Percentiles rank a stretch among this genome's conserved stretches.
Evolutionary conservation across 2,113 vertebrate species (phyloP).

Genomic region (Myiopsitta monachus): DNA sequence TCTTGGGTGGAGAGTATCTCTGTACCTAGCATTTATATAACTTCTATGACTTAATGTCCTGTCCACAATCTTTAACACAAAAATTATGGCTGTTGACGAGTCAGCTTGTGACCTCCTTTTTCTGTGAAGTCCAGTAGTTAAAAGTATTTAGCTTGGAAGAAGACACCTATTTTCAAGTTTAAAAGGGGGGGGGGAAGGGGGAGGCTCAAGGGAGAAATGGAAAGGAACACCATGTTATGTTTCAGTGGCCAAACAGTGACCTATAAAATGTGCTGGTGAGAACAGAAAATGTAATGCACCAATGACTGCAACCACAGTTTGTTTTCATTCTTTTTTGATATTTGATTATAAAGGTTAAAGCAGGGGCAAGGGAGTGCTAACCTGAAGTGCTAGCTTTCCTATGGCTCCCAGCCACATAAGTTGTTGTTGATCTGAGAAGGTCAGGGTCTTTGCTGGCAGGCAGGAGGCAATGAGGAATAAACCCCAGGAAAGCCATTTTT

Average conservation of each 20-base stretch:
- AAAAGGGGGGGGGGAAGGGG: not conserved
- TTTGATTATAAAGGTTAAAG: conserved; percentile 45
- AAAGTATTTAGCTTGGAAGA: conserved; percentile 69
- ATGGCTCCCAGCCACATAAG: not conserved
- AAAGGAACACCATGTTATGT: conserved; percentile 40
- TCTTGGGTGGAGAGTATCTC: not conserved
- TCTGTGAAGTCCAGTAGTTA: conserved; percentile 47
- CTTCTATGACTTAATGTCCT: not conserved
- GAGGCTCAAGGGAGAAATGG: not conserved
- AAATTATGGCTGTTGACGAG: not conserved
- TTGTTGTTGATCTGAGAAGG: not conserved
- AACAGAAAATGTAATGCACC: conserved; percentile 48
- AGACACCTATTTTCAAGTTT: conserved; percentile 62
- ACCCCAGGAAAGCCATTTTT: not conserved
- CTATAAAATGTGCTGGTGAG: conserved; percentile 65
- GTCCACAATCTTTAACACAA: not conserved
- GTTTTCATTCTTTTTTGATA: conserved; percentile 51
- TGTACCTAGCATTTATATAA: conserved; percentile 6
- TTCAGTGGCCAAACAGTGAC: conserved; percentile 61
- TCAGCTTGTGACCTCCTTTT: conserved; percentile 42
- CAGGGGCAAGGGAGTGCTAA: not conserved
- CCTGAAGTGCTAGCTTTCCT: not conserved
- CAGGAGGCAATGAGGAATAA: not conserved
- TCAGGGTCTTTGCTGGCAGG: not conserved
- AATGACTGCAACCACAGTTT: not conserved